A percentile compares a stretch with the other conserved stretches of the same genome.
phyloP scores from a whole-genome alignment of 2,888 invertebrate genomes.

The Kryphioiulus occultus region DNA sequence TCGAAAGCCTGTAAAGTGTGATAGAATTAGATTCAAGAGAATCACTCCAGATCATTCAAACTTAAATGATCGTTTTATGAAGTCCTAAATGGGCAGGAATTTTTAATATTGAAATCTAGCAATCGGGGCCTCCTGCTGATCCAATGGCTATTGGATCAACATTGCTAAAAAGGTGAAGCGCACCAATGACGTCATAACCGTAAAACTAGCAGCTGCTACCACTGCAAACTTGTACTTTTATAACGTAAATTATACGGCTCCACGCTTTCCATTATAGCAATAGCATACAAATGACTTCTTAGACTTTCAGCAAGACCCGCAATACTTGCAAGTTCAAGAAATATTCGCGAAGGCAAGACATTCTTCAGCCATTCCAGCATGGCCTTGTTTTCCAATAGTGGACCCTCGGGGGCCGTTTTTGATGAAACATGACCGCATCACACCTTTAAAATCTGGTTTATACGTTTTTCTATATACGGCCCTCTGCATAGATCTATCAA shows the following conservation, averaged over 20 bases:
- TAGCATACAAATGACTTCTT: conserved; percentile 29
- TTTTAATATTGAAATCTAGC: neutral
- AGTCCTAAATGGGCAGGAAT: neutral
- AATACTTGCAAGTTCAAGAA: neutral
- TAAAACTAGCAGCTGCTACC: conserved; percentile 24
- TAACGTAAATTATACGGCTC: neutral
- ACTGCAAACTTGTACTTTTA: neutral
- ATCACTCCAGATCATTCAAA: neutral
- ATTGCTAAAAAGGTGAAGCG: neutral
- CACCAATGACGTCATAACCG: conserved; percentile 10
- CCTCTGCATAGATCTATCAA: neutral
- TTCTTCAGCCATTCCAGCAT: neutral
- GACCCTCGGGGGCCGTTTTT: neutral
- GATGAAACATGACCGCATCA: conserved; percentile 32
- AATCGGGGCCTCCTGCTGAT: neutral
- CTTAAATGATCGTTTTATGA: neutral
- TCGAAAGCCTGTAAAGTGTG: neutral
- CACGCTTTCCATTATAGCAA: conserved; percentile 5
- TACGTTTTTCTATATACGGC: neutral
- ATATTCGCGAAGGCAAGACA: neutral
- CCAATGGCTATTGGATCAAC: neutral
- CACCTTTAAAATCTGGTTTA: conserved; percentile 6
- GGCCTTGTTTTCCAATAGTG: conserved; percentile 28
- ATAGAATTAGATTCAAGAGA: neutral
- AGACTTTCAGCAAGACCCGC: neutral